Percentiles rank a stretch among this genome's conserved stretches.
Conservation (phyloP, 2,113 vertebrate genomes). For the Pagrus major region DNA sequence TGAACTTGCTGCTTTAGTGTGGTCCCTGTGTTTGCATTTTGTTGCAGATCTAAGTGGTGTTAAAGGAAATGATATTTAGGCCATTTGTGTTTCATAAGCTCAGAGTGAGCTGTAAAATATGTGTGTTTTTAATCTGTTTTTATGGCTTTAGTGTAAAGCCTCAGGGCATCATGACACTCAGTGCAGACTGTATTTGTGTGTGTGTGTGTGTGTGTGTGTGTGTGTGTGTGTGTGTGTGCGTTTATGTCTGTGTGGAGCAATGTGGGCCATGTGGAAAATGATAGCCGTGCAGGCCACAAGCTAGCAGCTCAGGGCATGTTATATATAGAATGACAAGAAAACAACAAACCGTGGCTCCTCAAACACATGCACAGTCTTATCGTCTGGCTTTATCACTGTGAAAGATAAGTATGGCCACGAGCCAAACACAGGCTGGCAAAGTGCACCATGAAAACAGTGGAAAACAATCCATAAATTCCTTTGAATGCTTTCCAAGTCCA, state of each 20-base stretch:
- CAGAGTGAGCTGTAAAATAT: constrained; percentile 31
- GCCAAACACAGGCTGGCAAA: constrained; percentile 35
- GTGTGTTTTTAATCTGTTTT: constrained; percentile 33
- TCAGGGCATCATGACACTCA: constrained; percentile 16
- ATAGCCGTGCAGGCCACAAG: constrained; percentile 55
- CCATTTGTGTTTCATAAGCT: constrained; percentile 10
- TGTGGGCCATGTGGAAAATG: constrained; percentile 77
- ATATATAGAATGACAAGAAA: constrained; percentile 77
- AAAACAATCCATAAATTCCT: constrained; percentile 44
- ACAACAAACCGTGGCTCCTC: constrained; percentile 61
- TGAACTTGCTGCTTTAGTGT: constrained; percentile 7
- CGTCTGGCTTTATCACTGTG: constrained; percentile 46
- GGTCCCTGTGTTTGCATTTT: constrained; percentile 18
- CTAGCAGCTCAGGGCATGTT: constrained; percentile 58
- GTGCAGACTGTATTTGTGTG: constrained; percentile 27
- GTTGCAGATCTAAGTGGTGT: neutral
- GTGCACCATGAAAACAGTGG: constrained; percentile 24
- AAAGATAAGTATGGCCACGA: constrained; percentile 61
- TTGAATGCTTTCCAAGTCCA: constrained; percentile 45
- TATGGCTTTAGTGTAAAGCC: constrained; percentile 32
- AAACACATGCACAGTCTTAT: constrained; percentile 60
- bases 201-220: constrained; percentile 43
- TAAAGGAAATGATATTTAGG: constrained; percentile 6
- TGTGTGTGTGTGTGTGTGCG: constrained; percentile 40
- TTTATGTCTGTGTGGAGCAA: constrained; percentile 53